These are phyloP conservation scores for Aporophyla lueneburgensis DNA, from an alignment of 2,888 invertebrate species.

Conservation along the genomic window DNA sequence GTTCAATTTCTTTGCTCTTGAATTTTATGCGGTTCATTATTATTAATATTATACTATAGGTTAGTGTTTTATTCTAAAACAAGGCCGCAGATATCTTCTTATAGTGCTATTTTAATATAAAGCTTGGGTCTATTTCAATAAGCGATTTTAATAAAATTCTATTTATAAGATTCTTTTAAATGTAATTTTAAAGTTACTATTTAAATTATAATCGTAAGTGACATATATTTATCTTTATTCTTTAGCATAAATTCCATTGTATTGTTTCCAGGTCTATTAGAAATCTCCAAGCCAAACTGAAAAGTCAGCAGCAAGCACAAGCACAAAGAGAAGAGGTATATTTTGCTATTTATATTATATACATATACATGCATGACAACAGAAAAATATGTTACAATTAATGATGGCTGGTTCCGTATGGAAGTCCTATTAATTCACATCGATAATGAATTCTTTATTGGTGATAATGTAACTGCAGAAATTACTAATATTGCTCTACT, in stretches of 20 bases:
- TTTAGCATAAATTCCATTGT: no score
- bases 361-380: not conserved
- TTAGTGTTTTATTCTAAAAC: not conserved
- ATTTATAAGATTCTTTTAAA: no score
- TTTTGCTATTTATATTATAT: slow-evolving; percentile 29
- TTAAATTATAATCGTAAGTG: no score
- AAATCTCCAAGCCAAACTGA: slow-evolving; percentile 97
- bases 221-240: no score
- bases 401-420: not conserved
- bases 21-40: not conserved
- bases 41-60: not conserved
- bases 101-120: no score
- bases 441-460: not conserved
- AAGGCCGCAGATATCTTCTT: not conserved
- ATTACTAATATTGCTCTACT: not conserved
- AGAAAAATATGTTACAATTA: not conserved
- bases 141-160: not conserved
- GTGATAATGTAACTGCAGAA: not conserved
- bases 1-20: not conserved
- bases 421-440: no score
- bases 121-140: not conserved
- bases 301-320: slow-evolving; percentile 96
- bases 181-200: no score
- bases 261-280: slow-evolving; percentile 94
- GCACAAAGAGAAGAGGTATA: slow-evolving; percentile 94